Percentiles rank a stretch among this genome's conserved stretches.
Conservation (phyloP, 2,888 invertebrate species). For the Scelioninae gen. 2 region DNA sequence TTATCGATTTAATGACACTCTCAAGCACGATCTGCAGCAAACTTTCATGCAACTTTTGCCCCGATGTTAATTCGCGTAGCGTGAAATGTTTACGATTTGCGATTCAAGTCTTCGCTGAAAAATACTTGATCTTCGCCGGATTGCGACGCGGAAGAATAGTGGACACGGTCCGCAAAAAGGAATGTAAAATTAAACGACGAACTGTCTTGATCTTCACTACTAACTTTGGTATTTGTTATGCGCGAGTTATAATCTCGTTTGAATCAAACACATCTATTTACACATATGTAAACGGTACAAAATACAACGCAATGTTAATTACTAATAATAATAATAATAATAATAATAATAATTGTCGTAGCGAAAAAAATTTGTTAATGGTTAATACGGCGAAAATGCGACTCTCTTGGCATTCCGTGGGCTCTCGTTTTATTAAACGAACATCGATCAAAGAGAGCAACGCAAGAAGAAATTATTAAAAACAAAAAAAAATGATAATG, state of each 20-base stretch:
- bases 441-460: slow-evolving; percentile 35
- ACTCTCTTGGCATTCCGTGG: slow-evolving; percentile 29
- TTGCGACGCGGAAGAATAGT: slow-evolving; percentile 61
- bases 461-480: slow-evolving; percentile 48
- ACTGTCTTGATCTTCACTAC: slow-evolving; percentile 66
- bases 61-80: slow-evolving; percentile 9
- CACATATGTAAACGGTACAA: slow-evolving; percentile 63
- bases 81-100: slow-evolving; percentile 51
- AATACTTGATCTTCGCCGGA: slow-evolving; percentile 31
- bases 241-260: slow-evolving; percentile 62
- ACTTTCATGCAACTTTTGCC: slow-evolving; percentile 6
- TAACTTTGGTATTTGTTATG: slow-evolving; percentile 75
- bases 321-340: too few relatives aligned
- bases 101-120: slow-evolving; percentile 51
- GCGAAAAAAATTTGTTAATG: slow-evolving; percentile 47
- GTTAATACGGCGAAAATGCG: slow-evolving; percentile 49
- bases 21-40: not conserved
- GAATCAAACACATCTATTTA: slow-evolving; percentile 58
- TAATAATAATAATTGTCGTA: slow-evolving; percentile 23
- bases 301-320: slow-evolving; percentile 61
- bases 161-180: slow-evolving; percentile 49
- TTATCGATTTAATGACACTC: not conserved
- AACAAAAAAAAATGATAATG: too few relatives aligned
- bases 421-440: slow-evolving; percentile 32
- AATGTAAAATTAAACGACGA: slow-evolving; percentile 60